phyloP scores from a whole-genome alignment of 2,797 vertebrate genomes.

The Gallinago stenura region DNA sequence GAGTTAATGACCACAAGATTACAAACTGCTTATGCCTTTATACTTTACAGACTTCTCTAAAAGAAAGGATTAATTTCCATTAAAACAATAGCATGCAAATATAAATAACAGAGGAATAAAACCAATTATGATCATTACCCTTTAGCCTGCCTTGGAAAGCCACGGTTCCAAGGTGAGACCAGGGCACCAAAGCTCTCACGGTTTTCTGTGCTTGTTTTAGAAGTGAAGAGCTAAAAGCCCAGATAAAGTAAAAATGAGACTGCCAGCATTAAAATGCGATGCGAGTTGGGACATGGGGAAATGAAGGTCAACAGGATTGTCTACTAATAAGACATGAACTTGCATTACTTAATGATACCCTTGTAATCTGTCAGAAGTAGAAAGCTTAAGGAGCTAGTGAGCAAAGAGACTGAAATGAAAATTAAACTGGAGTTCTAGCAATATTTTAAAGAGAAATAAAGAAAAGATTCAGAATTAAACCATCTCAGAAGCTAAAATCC shows the following conservation, averaged over 20 bases:
- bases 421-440: neutral
- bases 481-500: neutral
- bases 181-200: neutral
- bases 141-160: neutral
- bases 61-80: neutral
- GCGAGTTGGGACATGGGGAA: neutral
- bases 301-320: slow-evolving; percentile 65
- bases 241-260: slow-evolving; percentile 1
- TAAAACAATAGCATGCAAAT: neutral
- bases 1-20: neutral
- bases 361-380: slow-evolving; percentile 58
- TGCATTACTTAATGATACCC: slow-evolving; percentile 63
- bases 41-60: neutral
- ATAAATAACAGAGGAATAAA: neutral
- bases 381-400: slow-evolving; percentile 28
- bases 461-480: neutral
- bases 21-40: neutral
- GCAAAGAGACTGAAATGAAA: slow-evolving; percentile 34
- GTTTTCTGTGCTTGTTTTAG: neutral
- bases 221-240: neutral
- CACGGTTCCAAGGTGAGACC: neutral
- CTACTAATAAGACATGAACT: slow-evolving; percentile 64
- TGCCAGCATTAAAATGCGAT: slow-evolving; percentile 24
- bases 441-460: slow-evolving; percentile 21
- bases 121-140: neutral